Conservation (phyloP, 2,888 invertebrate species). For the Glaucopsyche alexis region DNA sequence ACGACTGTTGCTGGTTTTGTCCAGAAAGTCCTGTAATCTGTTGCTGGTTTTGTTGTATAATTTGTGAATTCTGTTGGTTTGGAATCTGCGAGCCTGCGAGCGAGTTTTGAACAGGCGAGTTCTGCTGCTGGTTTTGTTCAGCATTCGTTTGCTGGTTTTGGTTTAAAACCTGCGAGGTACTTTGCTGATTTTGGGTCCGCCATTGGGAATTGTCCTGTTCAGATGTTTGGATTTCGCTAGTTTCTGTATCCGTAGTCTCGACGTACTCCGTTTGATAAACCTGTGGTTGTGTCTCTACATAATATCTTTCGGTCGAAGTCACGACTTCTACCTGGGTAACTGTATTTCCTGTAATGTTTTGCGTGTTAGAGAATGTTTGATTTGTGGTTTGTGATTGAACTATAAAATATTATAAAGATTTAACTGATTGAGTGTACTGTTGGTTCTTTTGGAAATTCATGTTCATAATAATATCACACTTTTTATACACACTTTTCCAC, state of each 20-base stretch:
- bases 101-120: background rate
- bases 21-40: background rate
- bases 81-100: no score
- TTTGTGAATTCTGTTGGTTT: no score
- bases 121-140: background rate
- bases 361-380: no score
- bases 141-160: background rate
- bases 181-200: background rate
- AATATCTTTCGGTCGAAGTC: background rate
- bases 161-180: background rate
- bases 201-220: background rate
- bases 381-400: no score
- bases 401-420: no score
- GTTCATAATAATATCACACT: no score
- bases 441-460: no score
- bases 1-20: background rate
- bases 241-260: background rate
- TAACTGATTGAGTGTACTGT: no score
- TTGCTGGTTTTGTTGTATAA: no score
- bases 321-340: background rate
- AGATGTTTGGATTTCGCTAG: background rate
- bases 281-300: background rate
- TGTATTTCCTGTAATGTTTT: background rate
- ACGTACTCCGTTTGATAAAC: no score
- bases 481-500: no score